Base-by-base conservation (phyloP, 2,797 vertebrate species). In the Thripadectes ignobilis region DNA sequence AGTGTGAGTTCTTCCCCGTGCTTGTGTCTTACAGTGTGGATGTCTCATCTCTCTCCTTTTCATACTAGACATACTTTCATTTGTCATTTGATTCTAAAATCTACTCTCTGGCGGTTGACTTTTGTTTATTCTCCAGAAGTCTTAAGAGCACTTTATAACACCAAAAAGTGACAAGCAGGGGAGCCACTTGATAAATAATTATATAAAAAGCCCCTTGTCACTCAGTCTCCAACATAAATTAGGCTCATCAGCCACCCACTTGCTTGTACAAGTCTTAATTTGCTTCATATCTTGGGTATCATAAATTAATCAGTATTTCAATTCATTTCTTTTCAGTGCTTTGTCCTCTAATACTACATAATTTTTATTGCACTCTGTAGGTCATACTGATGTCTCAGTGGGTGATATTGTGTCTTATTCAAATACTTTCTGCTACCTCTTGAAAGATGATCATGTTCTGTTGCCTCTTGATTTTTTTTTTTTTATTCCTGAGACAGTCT, bases 161-260 rank as follows among this genome's bases (percentile, higher is more conserved):
- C 43, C 58, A 69, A 84, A 88, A 90, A 94, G 27, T 82, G 73
- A 93, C 62, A 79, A 86, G 54, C 26, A 95, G 84, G 65, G 73
- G 62, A 94, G 62, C 36, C 36, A 52, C 82, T 94, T 93, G 46
- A 52, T 59, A 81, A 93, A 92, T 77, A 87, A 84, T 54, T 62
- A 46, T 43, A 57, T 49, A 26, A 62, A 57, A 75, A 43, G 0
- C 4, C 32, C 30, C 52, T 72, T 67, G 21, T 58, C 54, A 39
- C 30, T 72, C 58, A 73, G 16, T 86, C 29, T 81, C n/a, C n/a
- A 57, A 57, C 29, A 74, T 20, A 72, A 85, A 78, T 92, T 83
- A 72, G 62, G 51, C 66, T 93, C 80, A 85, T 93, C 88, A 92
- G 59, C 74, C 73, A 85, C 80, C 73, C 36, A 67, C 2, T 3